Evolutionary conservation across 2,797 vertebrate genomes (phyloP).

Genomic region (Botia kubotai): DNA sequence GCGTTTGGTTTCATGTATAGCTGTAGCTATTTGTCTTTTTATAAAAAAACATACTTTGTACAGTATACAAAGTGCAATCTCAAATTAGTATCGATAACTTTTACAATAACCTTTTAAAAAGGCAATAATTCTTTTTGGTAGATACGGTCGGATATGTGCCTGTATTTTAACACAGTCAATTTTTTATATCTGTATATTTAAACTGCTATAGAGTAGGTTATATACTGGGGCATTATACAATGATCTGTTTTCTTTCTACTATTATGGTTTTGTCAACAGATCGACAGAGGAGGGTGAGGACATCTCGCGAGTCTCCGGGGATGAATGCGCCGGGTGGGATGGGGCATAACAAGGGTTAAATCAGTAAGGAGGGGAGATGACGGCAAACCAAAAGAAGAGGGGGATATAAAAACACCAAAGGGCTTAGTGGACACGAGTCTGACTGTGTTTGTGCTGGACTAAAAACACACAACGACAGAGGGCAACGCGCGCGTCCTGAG

Average conservation of each 20-base stretch:
- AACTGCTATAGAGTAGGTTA: no score
- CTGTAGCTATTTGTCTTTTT: no score
- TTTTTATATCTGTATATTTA: no score
- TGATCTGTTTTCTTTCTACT: neutral
- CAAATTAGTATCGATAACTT: no score
- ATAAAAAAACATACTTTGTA: no score
- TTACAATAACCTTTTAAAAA: no score
- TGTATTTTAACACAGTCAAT: no score
- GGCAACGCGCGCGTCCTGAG: neutral
- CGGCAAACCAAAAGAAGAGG: constrained; percentile 68
- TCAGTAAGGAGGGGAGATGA: constrained; percentile 71
- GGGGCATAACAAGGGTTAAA: constrained; percentile 75
- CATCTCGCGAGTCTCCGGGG: neutral
- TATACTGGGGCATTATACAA: neutral
- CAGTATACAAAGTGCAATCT: no score
- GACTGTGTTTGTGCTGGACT: constrained; percentile 50
- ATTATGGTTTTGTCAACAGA: neutral
- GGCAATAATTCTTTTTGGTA: no score
- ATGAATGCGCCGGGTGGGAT: constrained; percentile 1
- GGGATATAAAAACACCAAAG: constrained; percentile 78
- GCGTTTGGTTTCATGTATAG: no score
- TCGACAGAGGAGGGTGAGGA: neutral
- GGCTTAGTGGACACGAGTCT: constrained; percentile 70
- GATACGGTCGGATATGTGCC: no score
- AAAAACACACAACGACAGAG: constrained; percentile 33